Base-by-base conservation (phyloP, 2,113 vertebrate species). In the Onychorhynchus coronatus region DNA sequence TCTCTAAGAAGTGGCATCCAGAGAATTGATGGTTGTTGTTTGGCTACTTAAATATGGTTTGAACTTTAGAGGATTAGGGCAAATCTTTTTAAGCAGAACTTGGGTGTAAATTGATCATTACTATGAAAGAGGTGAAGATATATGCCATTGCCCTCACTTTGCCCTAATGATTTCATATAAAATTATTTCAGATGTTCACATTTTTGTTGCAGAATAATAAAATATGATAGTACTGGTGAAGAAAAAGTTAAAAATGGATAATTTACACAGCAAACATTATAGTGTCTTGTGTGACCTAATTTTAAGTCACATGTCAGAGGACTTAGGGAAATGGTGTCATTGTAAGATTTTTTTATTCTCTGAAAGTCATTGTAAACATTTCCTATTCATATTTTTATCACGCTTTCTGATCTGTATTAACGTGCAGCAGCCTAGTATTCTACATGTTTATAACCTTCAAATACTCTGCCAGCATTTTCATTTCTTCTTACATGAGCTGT, bases 301-400 rank as follows among this genome's bases (percentile, higher is more conserved):
- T 85, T 59, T 31, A 41, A 83, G 33, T 93, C 46, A 47, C 47
- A 19, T 65, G n/a, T 28, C 63, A 65, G 52, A 74, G 30, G 49
- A 62, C 47, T 83, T 70, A 68, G 21, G 31, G 72, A 85, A 88
- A 37, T 58, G 8, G 24, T 93, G 22, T 84, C 15, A 82, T 55
- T 80, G 21, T 71, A 86, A 39, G 59, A 14, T 18, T 42, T 72
- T 72, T 53, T 75, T 33, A 55, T 76, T 28, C 23, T 77, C 67
- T 82, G 42, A 58, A 83, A 71, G 39, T 61, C 12, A 47, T n/a
- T 88, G 59, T 85, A 24, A 90, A 53, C 23, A 53, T 88, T 62
- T 44, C 19, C 67, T 83, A 9, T 93, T 77, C 63, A 76, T 19
- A 35, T 53, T 74, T 87, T 91, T 82, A 61, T 87, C 77, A 23